Base-by-base conservation (phyloP, 2,888 invertebrate species). In the Tipula unca region DNA sequence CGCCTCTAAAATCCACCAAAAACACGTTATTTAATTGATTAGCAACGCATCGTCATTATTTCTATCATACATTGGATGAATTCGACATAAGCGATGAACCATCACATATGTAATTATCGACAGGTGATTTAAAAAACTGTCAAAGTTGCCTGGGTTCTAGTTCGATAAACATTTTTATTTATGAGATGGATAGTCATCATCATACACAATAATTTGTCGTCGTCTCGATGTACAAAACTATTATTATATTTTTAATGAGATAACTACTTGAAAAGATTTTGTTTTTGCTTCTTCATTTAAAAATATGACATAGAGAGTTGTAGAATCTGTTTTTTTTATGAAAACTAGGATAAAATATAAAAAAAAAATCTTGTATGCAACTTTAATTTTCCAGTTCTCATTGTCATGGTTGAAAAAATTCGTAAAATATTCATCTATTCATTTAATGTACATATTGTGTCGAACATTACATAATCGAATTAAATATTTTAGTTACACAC, bases 201-300 rank as follows among this genome's bases (percentile, higher is more conserved):
- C 69, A 69, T 48, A 48, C n/a, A 25, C 25, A 69, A 54, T 54
- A 17, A 54, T 54, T 54, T 17, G 48, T 54, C 48, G 48, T 54
- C 17, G 17, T 54, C 48, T 54, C 5, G 4, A 17, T 5, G 17
- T 17, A 54, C 6, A 20, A 54, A 54, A 69, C 69, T 69, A 69
- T 69, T 69, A 69, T 69, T 69, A 69, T 69, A 69, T 69, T 69
- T 69, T 69, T 69, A 69, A 69, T 69, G 69, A 69, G 69, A 69
- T 69, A 69, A 69, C 69, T 69, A 69, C 69, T 69, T 69, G 69
- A 69, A 69, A 69, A 48, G 48, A 48, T 25, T 25, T 10, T 25
- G 25, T 13, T 69, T 20, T 25, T 69, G 69, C 69, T 25, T 69
- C 25, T 69, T 69, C 25, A 25, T 20, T 69, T 69, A 13, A 69